phyloP scores from a whole-genome alignment of 2,113 vertebrate genomes.

The Geothlypis trichas region DNA sequence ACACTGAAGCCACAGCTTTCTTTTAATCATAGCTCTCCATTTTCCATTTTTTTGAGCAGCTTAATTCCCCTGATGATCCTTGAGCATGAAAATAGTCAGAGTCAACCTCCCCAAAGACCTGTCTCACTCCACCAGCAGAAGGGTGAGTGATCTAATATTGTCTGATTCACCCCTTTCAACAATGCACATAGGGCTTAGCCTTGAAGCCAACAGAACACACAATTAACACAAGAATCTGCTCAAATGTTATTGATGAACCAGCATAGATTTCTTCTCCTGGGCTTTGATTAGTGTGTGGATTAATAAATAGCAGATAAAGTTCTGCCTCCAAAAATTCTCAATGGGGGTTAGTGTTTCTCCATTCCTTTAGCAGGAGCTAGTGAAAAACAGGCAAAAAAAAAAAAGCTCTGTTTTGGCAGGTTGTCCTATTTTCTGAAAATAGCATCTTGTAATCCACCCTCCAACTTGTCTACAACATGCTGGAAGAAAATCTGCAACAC shows the following conservation, averaged over 20 bases:
- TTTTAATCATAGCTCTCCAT: not conserved
- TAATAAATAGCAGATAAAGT: not conserved
- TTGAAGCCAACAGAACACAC: not conserved
- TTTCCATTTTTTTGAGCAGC: not conserved
- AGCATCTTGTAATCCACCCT: slow-evolving; percentile 41
- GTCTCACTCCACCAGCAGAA: not conserved
- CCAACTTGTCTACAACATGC: not conserved
- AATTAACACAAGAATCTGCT: not conserved
- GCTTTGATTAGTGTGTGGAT: not conserved
- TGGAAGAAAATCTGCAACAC: slow-evolving; percentile 39
- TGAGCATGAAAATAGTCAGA: not conserved
- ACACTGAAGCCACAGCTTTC: not conserved
- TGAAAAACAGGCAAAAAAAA: not conserved
- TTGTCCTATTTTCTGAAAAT: slow-evolving; percentile 61
- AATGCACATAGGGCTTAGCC: not conserved
- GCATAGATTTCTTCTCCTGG: not conserved
- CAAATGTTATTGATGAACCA: not conserved
- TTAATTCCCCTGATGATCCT: not conserved
- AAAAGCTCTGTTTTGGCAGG: not conserved
- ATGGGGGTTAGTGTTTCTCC: not conserved
- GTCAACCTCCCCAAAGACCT: not conserved
- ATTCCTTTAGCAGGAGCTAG: not conserved
- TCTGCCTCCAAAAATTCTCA: slow-evolving; percentile 32
- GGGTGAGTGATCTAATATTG: not conserved
- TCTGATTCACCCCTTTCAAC: not conserved